These are phyloP conservation scores for Sericinus montela DNA, from an alignment of 2,888 invertebrate genomes.

Conservation along the genomic window DNA sequence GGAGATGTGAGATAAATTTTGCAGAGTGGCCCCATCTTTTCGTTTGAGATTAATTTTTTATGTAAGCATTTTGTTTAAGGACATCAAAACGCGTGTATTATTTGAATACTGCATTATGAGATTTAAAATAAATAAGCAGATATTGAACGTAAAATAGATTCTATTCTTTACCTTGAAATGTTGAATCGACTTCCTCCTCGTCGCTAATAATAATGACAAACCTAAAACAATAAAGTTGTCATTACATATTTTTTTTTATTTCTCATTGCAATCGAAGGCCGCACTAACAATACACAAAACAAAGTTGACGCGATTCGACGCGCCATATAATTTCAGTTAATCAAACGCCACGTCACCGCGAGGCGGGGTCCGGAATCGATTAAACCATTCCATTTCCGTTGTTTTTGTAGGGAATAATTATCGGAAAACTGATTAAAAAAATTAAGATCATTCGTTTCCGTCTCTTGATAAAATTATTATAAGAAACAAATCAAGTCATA, in stretches of 20 bases:
- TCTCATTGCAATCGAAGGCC: slow-evolving; percentile 65
- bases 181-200: slow-evolving; percentile 69
- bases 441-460: slow-evolving; percentile 63
- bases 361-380: slow-evolving; percentile 72
- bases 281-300: slow-evolving; percentile 69
- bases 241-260: slow-evolving; percentile 65
- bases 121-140: slow-evolving; percentile 13
- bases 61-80: slow-evolving; percentile 61
- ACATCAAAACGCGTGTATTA: slow-evolving; percentile 71
- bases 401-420: slow-evolving; percentile 70
- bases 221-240: slow-evolving; percentile 71
- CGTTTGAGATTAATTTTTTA: slow-evolving; percentile 76
- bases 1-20: slow-evolving; percentile 79
- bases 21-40: slow-evolving; percentile 80
- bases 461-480: slow-evolving; percentile 51
- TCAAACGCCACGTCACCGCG: slow-evolving; percentile 69
- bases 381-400: slow-evolving; percentile 73
- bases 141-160: slow-evolving; percentile 36
- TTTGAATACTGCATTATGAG: too few relatives aligned
- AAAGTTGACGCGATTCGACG: slow-evolving; percentile 67
- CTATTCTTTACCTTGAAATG: slow-evolving; percentile 63
- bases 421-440: slow-evolving; percentile 71
- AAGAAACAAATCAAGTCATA: slow-evolving; percentile 59
- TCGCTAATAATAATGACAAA: slow-evolving; percentile 65
- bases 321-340: slow-evolving; percentile 75